phyloP scores from a whole-genome alignment of 2,113 vertebrate species.

The Daubentonia madagascariensis region DNA sequence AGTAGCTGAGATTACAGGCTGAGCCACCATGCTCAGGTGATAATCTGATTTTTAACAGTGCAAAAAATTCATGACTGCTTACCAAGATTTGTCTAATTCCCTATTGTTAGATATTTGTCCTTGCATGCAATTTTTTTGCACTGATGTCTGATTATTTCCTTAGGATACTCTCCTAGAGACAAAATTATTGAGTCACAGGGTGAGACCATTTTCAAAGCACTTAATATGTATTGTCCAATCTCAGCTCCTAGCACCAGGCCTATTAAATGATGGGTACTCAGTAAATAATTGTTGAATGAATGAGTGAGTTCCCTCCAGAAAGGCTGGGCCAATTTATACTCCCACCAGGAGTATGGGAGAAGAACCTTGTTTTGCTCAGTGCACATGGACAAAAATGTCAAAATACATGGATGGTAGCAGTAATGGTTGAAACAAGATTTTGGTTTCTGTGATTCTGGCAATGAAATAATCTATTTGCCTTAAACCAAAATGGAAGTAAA shows the following conservation, averaged over 20 bases:
- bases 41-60: background rate
- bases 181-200: background rate
- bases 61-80: background rate
- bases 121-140: background rate
- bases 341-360: background rate
- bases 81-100: background rate
- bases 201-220: conserved; percentile 26
- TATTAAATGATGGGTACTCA: background rate
- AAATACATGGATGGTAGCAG: background rate
- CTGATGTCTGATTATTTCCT: background rate
- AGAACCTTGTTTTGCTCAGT: background rate
- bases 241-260: background rate
- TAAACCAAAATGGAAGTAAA: background rate
- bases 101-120: background rate
- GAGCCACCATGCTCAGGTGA: background rate
- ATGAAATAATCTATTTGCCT: background rate
- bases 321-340: background rate
- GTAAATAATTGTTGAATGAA: background rate
- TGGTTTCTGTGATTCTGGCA: conserved; percentile 18
- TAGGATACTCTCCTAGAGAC: background rate
- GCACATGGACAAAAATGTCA: no score
- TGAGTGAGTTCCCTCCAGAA: background rate
- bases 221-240: background rate
- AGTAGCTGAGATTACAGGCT: background rate
- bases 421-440: conserved; percentile 30